Conservation (phyloP, 2,113 vertebrate genomes). For the Rhombomys opimus region DNA sequence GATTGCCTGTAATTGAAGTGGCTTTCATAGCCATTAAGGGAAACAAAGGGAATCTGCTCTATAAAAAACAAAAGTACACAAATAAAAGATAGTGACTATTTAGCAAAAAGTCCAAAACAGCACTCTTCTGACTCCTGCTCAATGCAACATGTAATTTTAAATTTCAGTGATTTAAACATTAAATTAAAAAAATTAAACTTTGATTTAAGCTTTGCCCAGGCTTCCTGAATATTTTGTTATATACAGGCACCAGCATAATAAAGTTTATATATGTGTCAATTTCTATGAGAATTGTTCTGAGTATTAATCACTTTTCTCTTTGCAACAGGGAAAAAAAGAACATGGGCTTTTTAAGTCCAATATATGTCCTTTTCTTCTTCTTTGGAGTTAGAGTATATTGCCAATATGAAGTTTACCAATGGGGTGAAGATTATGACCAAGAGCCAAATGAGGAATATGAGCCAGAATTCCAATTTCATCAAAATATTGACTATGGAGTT, state of each 20-base stretch:
- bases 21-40: neutral
- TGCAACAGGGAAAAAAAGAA: slow-evolving; percentile 79
- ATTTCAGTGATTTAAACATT: slow-evolving; percentile 14
- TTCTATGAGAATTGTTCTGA: slow-evolving; percentile 31
- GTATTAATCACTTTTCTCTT: slow-evolving; percentile 67
- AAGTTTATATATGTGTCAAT: slow-evolving; percentile 19
- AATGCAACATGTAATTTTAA: neutral
- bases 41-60: neutral
- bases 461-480: slow-evolving; percentile 81
- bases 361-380: slow-evolving; percentile 79
- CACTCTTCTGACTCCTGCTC: neutral
- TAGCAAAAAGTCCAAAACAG: neutral
- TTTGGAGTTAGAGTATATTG: slow-evolving; percentile 81
- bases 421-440: slow-evolving; percentile 86
- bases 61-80: neutral
- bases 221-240: slow-evolving; percentile 32
- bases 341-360: slow-evolving; percentile 82
- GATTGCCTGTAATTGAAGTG: neutral
- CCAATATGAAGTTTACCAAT: slow-evolving; percentile 87
- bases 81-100: neutral
- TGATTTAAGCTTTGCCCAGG: slow-evolving; percentile 28
- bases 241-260: neutral
- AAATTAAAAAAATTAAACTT: neutral
- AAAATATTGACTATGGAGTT: slow-evolving; percentile 73
- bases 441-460: slow-evolving; percentile 79